Evolutionary conservation across 1,140 invertebrate genomes (phyloP).

Genomic region (Dinothrombium tinctorium): DNA sequence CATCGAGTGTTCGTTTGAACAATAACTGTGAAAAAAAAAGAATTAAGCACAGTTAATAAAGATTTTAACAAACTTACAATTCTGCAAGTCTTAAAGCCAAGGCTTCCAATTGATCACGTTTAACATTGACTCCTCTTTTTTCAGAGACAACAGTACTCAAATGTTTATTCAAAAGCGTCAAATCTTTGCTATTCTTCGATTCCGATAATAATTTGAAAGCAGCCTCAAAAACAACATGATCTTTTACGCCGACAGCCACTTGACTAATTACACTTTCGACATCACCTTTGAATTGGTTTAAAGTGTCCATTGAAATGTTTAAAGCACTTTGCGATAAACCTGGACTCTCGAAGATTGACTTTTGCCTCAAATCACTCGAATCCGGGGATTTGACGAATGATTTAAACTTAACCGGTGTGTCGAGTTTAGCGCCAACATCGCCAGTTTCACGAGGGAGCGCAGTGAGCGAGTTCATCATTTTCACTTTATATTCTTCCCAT

Average conservation of each 20-base stretch:
- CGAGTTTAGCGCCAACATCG: too few species aligned
- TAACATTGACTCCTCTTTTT: slow-evolving; percentile 11
- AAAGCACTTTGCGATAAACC: too few species aligned
- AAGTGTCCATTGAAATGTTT: too few species aligned
- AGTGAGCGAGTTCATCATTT: slow-evolving; percentile 42
- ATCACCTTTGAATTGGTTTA: slow-evolving; percentile 30
- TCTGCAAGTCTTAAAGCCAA: slow-evolving; percentile 16
- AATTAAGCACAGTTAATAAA: too few species aligned
- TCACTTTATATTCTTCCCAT: slow-evolving; percentile 70
- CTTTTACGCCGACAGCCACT: slow-evolving; percentile 31
- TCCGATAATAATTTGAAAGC: slow-evolving; percentile 58
- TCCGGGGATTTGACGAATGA: too few species aligned
- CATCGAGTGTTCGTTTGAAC: slow-evolving; percentile 20
- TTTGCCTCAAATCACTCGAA: too few species aligned
- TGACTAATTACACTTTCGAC: slow-evolving; percentile 24
- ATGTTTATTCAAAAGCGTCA: slow-evolving; percentile 15
- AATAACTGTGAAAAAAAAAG: slow-evolving; percentile 18
- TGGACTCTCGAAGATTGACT: too few species aligned
- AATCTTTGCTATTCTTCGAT: slow-evolving; percentile 14
- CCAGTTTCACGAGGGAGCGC: too few species aligned
- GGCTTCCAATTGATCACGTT: slow-evolving; percentile 14
- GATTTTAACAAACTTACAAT: too few species aligned
- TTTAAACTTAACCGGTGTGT: too few species aligned
- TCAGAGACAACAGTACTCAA: slow-evolving; percentile 13
- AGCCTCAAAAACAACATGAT: slow-evolving; percentile 68